Base-by-base conservation (phyloP, 1,140 invertebrate species). In the Phthorimaea operculella region DNA sequence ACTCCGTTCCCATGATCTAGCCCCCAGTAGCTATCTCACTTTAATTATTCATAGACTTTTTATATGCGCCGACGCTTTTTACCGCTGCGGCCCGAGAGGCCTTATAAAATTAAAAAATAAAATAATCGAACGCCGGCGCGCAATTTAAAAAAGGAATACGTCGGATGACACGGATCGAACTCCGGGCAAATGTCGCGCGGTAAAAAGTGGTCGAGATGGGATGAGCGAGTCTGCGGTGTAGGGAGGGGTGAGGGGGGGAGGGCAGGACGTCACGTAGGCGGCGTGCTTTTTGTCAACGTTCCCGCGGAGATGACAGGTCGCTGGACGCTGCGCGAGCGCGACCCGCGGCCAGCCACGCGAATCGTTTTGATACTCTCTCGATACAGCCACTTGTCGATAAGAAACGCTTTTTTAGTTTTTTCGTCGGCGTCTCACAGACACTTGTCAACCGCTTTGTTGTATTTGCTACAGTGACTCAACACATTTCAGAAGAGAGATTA, bases 11-110 rank as follows among this genome's bases (percentile, higher is more conserved):
- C 82, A 83, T 85, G 77, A 75, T 72, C 76, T 79, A 81, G 76
- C 78, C 34, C 49, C 50, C 76, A 76, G 76, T 74, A 76, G 74
- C 81, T 76, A 82, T 83, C 78, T 85, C 78, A 62, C 77, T 83
- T 85, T 85, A 85, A 85, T 85, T 85, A 85, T 85, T 85, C 79
- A 85, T 85, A 83, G 78, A 69, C 67, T 83, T 84, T 82, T 83
- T 84, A 47, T 80, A 74, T 80, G 64, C 66, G 68, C 75, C 68
- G 74, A 71, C 75, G 70, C 74, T 82, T 85, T 83, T 83, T 85
- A 83, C 79, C 74, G 78, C 73, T 74, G 69, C 68, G 67, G 69
- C 64, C 68, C 68, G 72, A 72, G 74, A 68, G 70, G 75, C 74
- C 74, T 72, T 80, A 79, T 81, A 83, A 83, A 81, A 84, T 81